Conservation (phyloP, 2,888 invertebrate species). For the Tiliacea citrago region DNA sequence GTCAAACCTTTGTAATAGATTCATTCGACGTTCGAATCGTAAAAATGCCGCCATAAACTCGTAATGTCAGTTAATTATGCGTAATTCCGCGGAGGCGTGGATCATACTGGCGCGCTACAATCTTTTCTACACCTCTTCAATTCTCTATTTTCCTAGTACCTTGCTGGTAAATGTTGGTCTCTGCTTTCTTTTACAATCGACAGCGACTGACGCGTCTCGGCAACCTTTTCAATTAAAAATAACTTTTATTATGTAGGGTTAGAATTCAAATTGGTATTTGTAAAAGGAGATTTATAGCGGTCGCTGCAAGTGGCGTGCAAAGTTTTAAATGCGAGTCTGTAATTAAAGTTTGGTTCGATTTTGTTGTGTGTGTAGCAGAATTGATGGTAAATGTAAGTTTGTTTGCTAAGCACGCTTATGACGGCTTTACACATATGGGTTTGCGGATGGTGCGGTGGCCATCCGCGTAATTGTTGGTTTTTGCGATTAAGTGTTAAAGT, state of each 20-base stretch:
- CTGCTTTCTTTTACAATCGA: constrained; percentile 73
- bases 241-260: constrained; percentile 43
- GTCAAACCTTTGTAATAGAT: constrained; percentile 40
- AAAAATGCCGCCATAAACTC: constrained; percentile 59
- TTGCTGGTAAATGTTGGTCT: constrained; percentile 82
- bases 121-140: constrained; percentile 64
- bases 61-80: constrained; percentile 58
- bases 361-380: constrained; percentile 19
- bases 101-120: constrained; percentile 57
- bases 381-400: constrained; percentile 42
- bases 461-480: constrained; percentile 71
- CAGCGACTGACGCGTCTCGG: constrained; percentile 38
- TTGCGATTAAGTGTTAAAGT: constrained; percentile 70
- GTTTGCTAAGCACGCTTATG: constrained; percentile 66
- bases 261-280: constrained; percentile 60
- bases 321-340: constrained; percentile 38
- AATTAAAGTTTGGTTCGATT: constrained; percentile 28
- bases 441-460: constrained; percentile 70
- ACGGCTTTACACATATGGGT: constrained; percentile 71
- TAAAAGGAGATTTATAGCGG: constrained; percentile 49
- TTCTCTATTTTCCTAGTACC: constrained; percentile 82
- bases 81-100: constrained; percentile 56
- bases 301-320: constrained; percentile 40
- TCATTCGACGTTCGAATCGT: constrained; percentile 56
- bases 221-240: constrained; percentile 48